Percentiles rank a stretch among this genome's conserved stretches.
Conservation (phyloP, 1,140 invertebrate species). For the Meloidogyne exigua region DNA sequence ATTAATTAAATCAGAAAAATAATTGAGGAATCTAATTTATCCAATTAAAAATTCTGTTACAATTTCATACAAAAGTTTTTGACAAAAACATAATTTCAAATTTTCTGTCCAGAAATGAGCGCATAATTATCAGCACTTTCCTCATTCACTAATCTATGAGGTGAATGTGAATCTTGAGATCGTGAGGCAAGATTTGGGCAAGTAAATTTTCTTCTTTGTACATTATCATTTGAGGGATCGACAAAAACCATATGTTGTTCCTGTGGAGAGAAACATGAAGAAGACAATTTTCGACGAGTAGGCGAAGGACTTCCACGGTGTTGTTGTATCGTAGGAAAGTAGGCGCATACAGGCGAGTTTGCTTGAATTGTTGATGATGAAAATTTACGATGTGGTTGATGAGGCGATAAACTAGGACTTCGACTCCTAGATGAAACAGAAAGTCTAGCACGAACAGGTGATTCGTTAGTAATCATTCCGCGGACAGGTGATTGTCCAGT, state of each 20-base stretch:
- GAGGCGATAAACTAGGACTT: constrained; percentile 20
- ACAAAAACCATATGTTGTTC: not conserved
- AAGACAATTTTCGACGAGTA: constrained; percentile 9
- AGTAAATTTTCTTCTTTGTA: not conserved
- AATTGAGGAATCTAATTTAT: too few relatives aligned
- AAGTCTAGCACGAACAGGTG: not conserved
- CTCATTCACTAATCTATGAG: not conserved
- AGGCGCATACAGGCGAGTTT: constrained; percentile 2
- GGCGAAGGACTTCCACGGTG: not conserved
- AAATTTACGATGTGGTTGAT: not conserved
- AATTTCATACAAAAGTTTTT: too few relatives aligned
- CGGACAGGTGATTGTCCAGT: not conserved
- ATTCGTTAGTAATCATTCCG: not conserved
- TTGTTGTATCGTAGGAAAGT: not conserved
- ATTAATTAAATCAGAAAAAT: too few relatives aligned
- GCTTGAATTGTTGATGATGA: constrained; percentile 7
- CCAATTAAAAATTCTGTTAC: too few relatives aligned
- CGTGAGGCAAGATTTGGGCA: not conserved
- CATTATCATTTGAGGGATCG: not conserved
- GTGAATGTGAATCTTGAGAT: not conserved
- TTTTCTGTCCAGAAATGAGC: not conserved
- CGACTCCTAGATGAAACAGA: constrained; percentile 4
- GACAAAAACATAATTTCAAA: not conserved
- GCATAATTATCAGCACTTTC: not conserved
- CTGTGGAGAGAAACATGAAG: not conserved